Conservation (phyloP, 2,113 vertebrate genomes). For the Kryptolebias marmoratus region DNA sequence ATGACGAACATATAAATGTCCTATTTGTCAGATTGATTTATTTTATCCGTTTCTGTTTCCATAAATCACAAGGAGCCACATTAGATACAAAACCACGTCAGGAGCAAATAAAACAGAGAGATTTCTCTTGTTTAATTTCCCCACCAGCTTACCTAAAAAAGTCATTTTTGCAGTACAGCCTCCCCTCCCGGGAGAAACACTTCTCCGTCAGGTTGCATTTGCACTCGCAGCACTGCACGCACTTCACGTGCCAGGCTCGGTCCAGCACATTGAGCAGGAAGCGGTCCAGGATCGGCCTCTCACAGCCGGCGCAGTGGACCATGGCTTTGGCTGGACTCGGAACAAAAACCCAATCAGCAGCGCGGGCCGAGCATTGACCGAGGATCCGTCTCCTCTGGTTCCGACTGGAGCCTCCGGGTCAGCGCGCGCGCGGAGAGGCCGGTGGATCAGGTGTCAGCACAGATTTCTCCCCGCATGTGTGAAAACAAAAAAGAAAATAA, state of each 20-base stretch:
- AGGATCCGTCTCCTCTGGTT: conserved; percentile 47
- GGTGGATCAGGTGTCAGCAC: conserved; percentile 68
- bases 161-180: conserved; percentile 98
- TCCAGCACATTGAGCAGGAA: conserved; percentile 98
- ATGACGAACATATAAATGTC: no score
- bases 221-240: conserved; percentile 98
- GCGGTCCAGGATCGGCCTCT: conserved; percentile 95
- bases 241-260: conserved; percentile 97
- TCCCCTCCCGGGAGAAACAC: conserved; percentile 97
- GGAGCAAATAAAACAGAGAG: no score
- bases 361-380: conserved; percentile 61
- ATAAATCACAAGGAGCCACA: no score
- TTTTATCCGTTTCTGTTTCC: no score
- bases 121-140: no score
- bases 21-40: no score
- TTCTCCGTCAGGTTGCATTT: conserved; percentile 98
- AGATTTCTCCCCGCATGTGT: conserved; percentile 66
- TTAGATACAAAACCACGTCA: no score
- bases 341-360: conserved; percentile 60
- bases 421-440: conserved; percentile 54
- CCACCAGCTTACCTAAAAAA: conserved; percentile 97
- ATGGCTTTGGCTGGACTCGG: conserved; percentile 90
- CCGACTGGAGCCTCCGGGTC: conserved; percentile 69
- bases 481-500: conserved; percentile 33
- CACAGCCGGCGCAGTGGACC: conserved; percentile 96